These are phyloP conservation scores for Apantesis nais DNA, from an alignment of 2,888 invertebrate species.

Conservation along the genomic window DNA sequence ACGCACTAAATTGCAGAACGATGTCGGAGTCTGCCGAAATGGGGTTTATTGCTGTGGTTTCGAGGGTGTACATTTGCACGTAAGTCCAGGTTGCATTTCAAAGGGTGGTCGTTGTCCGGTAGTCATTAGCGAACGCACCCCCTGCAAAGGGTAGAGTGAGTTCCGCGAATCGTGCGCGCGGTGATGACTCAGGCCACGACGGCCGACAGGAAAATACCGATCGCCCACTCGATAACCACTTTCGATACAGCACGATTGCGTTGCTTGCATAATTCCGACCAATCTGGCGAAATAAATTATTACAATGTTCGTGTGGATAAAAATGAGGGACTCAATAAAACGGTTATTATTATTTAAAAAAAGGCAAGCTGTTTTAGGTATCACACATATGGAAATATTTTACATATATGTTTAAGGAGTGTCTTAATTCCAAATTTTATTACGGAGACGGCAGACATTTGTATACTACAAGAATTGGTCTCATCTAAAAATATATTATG, in stretches of 20 bases:
- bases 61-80: conserved; percentile 77
- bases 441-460: not conserved
- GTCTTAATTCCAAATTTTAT: not conserved
- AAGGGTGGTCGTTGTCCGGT: conserved; percentile 71
- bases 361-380: conserved; percentile 17
- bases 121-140: conserved; percentile 81
- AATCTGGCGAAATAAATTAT: conserved; percentile 56
- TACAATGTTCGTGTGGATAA: conserved; percentile 53
- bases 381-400: not conserved
- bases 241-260: conserved; percentile 65
- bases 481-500: not conserved
- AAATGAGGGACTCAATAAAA: conserved; percentile 48
- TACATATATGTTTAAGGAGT: too few species aligned
- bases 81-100: conserved; percentile 63
- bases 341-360: conserved; percentile 34
- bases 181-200: conserved; percentile 71
- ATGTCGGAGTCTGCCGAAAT: conserved; percentile 64
- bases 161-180: conserved; percentile 72
- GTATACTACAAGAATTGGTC: not conserved
- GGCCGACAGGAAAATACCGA: conserved; percentile 74
- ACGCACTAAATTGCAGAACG: conserved; percentile 77
- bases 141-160: conserved; percentile 71
- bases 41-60: conserved; percentile 74
- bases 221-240: conserved; percentile 70
- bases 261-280: conserved; percentile 59